Conservation (phyloP, 2,888 invertebrate genomes). For the Epinotia demarniana region DNA sequence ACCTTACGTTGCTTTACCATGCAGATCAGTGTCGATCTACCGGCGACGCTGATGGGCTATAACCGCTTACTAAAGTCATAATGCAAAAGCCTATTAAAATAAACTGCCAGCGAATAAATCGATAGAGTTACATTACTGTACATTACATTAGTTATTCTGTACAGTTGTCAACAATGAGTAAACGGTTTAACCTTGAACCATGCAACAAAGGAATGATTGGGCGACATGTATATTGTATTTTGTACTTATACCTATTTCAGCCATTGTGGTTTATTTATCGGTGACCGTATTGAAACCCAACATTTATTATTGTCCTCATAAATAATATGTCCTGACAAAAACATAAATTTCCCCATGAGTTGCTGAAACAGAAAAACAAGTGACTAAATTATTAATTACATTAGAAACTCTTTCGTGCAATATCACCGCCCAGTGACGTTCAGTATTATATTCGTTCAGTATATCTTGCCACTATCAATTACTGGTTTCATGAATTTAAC, state of each 20-base stretch:
- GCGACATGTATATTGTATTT: background rate
- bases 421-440: too few species aligned
- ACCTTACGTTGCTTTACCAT: too few species aligned
- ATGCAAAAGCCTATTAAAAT: background rate
- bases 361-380: constrained; percentile 23
- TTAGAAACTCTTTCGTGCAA: too few species aligned
- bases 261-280: constrained; percentile 37
- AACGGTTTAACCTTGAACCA: constrained; percentile 18
- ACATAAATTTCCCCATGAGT: constrained; percentile 30
- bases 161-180: constrained; percentile 18
- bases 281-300: constrained; percentile 12
- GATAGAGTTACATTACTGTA: background rate
- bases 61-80: background rate
- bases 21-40: too few species aligned
- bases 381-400: background rate
- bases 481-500: constrained; percentile 10
- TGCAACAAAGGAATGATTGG: constrained; percentile 26
- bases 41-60: background rate
- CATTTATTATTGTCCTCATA: constrained; percentile 10
- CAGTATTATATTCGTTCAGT: too few species aligned
- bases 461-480: constrained; percentile 3
- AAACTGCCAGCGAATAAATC: background rate
- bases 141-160: background rate
- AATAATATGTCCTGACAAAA: constrained; percentile 17
- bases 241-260: constrained; percentile 20